A percentile compares a stretch with the other conserved stretches of the same genome.
Conservation (phyloP, 1,140 invertebrate species). For the Leptestheria dahalacensis region DNA sequence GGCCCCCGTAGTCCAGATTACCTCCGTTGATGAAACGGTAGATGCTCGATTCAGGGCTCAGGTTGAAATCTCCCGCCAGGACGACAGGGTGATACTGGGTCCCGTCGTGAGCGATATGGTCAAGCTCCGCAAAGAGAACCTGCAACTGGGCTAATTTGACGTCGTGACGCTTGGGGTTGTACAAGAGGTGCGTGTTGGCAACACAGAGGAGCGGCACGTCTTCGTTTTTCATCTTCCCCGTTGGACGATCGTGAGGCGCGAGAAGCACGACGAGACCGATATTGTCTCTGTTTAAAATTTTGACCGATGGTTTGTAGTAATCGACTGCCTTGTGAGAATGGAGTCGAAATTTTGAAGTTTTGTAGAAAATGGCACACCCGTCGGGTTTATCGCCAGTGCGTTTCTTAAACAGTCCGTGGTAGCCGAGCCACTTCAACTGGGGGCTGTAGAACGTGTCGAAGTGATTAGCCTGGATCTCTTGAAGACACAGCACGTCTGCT, state of each 20-base stretch:
- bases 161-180: conserved; percentile 74
- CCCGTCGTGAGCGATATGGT: conserved; percentile 47
- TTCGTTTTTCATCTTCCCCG: conserved; percentile 27
- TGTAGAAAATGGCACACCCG: conserved; percentile 73
- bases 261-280: conserved; percentile 68
- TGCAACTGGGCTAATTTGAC: conserved; percentile 71
- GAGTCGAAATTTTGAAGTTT: conserved; percentile 42
- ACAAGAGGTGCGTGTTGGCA: conserved; percentile 87
- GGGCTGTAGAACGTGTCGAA: conserved; percentile 41
- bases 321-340: conserved; percentile 44
- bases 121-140: conserved; percentile 63
- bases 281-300: conserved; percentile 66
- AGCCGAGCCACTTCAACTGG: conserved; percentile 31
- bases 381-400: conserved; percentile 52
- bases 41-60: conserved; percentile 48
- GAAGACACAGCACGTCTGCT: conserved; percentile 68
- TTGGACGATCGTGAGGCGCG: conserved; percentile 15
- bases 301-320: conserved; percentile 32
- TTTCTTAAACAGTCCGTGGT: conserved; percentile 51
- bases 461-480: conserved; percentile 73
- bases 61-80: conserved; percentile 81
- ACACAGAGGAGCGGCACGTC: conserved; percentile 40
- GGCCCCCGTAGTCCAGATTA: conserved; percentile 37
- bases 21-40: conserved; percentile 56
- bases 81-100: conserved; percentile 55